Base-by-base conservation (phyloP, 2,888 invertebrate species). In the Thecophora atra region DNA sequence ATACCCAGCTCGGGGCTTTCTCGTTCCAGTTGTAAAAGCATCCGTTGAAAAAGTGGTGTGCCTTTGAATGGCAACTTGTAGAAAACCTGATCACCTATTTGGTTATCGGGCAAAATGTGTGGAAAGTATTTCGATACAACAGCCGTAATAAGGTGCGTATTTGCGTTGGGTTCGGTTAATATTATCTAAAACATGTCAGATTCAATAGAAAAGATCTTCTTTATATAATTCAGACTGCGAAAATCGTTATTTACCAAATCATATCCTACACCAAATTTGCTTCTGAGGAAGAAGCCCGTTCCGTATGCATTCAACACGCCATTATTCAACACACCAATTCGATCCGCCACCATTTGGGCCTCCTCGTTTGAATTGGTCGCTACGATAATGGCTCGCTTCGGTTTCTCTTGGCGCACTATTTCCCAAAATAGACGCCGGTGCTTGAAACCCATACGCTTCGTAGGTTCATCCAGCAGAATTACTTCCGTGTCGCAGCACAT, bases 361-460 rank as follows among this genome's bases (percentile, higher is more conserved):
- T 96, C 95, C 81, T 95, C 95, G 92, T 95, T 94, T 83, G 93
- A 94, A 85, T 94, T 92, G 0, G 94, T 94, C 0, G 94, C 92
- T 64, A 96, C 87, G 54, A 96, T 88, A 85, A 96, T 91, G 0
- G 94, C 92, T 3, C 94, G 89, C 47, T 90, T 91, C 79, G 88
- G 87, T 81, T 93, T 92, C 77, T 93, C 90, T 77, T 87, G 86
- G 81, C 91, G 90, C 69, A 96, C 84, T 58, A 96, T 87, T 76
- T 93, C 91, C 95, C 96, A 96, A 6, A 94, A 89, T 5, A 91
- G 91, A 72, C 93, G 88, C 63, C 94, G 87, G 7, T 94, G 93
- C 19, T 92, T 90, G 0, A 93, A 92, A 83, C 93, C 93, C 89
- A 84, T 73, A 5, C 67, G n/a, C n/a, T 26, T 2, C 0, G 80